Percentiles rank a stretch among this genome's conserved stretches.
These are phyloP conservation scores for Drosophila meridiana DNA, from an alignment of 2,888 invertebrate genomes.

Conservation along the genomic window DNA sequence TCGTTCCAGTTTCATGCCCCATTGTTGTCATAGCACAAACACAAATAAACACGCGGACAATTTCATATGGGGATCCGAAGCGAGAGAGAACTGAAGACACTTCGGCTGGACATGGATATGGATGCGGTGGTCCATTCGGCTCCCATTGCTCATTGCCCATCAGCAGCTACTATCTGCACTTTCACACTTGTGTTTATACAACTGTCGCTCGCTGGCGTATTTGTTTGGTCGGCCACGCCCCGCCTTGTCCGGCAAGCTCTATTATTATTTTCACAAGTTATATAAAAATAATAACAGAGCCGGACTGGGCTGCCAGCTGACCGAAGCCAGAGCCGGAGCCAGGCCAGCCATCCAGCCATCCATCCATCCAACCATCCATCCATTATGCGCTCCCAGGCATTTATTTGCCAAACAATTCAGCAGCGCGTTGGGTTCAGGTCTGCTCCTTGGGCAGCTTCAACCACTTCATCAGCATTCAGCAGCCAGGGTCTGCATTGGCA, in stretches of 20 bases:
- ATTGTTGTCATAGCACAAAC: conserved; percentile 71
- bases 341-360: conserved; percentile 30
- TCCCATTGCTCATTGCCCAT: conserved; percentile 42
- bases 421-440: conserved; percentile 48
- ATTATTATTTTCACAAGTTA: conserved; percentile 81
- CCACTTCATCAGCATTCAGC: conserved; percentile 74
- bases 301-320: conserved; percentile 29
- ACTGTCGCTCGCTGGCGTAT: conserved; percentile 70
- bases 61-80: conserved; percentile 42
- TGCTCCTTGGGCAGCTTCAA: conserved; percentile 71
- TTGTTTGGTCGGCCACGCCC: conserved; percentile 54
- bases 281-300: conserved; percentile 79
- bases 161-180: conserved; percentile 74
- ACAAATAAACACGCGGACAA: conserved; percentile 67
- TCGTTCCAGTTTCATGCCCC: conserved; percentile 29
- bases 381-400: conserved; percentile 83
- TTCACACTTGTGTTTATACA: conserved; percentile 81
- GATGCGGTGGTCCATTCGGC: conserved; percentile 13
- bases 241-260: conserved; percentile 47
- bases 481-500: conserved; percentile 16
- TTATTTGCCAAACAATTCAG: conserved; percentile 82
- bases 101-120: conserved; percentile 30
- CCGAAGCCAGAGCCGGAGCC: conserved; percentile 22
- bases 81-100: conserved; percentile 16
- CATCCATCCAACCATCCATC: conserved; percentile 60